Evolutionary conservation across 2,797 vertebrate species (phyloP).

Genomic region (Sebastes elongatus): DNA sequence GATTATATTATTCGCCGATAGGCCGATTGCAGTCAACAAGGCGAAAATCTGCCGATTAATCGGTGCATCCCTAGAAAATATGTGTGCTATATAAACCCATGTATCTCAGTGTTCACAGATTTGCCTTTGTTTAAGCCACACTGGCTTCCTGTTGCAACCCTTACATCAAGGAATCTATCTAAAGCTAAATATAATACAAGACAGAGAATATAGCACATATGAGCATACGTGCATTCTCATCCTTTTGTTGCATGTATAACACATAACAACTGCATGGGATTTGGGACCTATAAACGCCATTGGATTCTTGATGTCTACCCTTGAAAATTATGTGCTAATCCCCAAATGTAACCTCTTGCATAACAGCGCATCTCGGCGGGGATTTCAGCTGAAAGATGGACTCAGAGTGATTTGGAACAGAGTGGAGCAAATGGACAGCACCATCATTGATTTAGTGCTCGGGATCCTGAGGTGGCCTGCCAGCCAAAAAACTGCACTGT

Average conservation of each 20-base stretch:
- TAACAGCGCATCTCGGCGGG: constrained; percentile 64
- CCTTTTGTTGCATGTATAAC: constrained; percentile 34
- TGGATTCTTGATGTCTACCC: constrained; percentile 68
- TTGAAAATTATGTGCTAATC: constrained; percentile 75
- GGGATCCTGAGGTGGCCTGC: constrained; percentile 21
- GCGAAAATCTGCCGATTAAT: too few species aligned
- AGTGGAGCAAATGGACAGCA: constrained; percentile 49
- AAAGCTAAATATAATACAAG: background rate
- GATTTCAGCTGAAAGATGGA: constrained; percentile 72
- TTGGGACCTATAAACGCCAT: constrained; percentile 59
- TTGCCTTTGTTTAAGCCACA: too few species aligned
- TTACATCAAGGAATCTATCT: background rate
- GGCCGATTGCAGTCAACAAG: too few species aligned
- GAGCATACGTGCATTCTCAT: background rate
- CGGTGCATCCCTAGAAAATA: background rate
- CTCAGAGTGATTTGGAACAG: constrained; percentile 56
- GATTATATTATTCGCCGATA: too few species aligned
- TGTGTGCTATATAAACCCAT: background rate
- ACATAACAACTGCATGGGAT: constrained; percentile 46
- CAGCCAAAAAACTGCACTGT: constrained; percentile 21
- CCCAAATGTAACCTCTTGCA: constrained; percentile 73
- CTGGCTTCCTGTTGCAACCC: background rate
- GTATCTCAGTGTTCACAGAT: background rate
- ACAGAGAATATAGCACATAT: background rate
- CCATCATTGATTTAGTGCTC: constrained; percentile 42